These are phyloP conservation scores for Ashinkailepas kermadecensis DNA, from an alignment of 2,888 invertebrate genomes.

Conservation along the genomic window DNA sequence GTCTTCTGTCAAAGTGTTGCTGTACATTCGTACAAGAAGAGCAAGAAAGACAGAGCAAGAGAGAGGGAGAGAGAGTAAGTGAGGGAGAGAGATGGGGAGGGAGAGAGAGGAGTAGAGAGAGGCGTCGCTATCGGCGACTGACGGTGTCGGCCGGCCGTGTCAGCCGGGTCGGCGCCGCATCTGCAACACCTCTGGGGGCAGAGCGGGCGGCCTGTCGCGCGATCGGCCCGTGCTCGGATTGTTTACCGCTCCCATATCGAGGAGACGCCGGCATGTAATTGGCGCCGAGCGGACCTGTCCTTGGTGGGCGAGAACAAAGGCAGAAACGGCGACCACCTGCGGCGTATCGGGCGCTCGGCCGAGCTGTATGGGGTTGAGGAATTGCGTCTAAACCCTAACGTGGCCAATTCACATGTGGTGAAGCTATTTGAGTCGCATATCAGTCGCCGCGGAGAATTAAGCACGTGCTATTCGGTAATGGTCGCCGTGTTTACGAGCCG, in stretches of 20 bases:
- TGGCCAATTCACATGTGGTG: background rate
- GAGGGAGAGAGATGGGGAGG: too few relatives aligned
- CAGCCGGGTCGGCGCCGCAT: too few relatives aligned
- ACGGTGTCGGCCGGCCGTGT: too few relatives aligned
- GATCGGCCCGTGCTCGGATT: background rate
- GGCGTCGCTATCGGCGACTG: too few relatives aligned
- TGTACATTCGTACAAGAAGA: too few relatives aligned
- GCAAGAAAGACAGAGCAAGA: too few relatives aligned
- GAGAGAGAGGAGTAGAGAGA: too few relatives aligned
- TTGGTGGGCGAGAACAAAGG: constrained; percentile 7
- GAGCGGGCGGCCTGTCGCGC: too few relatives aligned
- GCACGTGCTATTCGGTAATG: background rate
- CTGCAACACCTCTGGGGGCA: too few relatives aligned
- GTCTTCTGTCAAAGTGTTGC: too few relatives aligned
- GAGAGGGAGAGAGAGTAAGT: too few relatives aligned
- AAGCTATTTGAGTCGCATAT: background rate
- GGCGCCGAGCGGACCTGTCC: background rate
- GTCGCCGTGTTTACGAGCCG: background rate
- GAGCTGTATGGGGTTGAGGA: background rate
- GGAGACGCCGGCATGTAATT: background rate
- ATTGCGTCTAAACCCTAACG: background rate
- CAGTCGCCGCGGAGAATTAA: background rate
- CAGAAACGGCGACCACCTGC: background rate
- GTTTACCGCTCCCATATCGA: background rate
- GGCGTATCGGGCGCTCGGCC: background rate